These are phyloP conservation scores for Caenorhabditis becei DNA, from an alignment of 2,888 invertebrate genomes.

Conservation along the genomic window DNA sequence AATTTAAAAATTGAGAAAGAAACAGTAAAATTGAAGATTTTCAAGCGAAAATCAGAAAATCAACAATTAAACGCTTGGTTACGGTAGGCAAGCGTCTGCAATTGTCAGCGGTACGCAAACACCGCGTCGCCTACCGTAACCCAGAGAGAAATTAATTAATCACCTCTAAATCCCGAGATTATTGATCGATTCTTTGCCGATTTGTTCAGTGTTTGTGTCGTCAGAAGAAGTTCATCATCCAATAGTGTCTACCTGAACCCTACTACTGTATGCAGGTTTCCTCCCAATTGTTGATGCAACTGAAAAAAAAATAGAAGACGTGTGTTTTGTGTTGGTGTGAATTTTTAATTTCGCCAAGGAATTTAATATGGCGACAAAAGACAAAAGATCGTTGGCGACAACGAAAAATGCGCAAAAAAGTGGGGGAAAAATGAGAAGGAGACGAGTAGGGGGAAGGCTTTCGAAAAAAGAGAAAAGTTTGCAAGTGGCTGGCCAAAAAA, in stretches of 20 bases:
- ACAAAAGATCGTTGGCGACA: slow-evolving; percentile 41
- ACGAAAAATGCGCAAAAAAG: background rate
- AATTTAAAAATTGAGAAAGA: background rate
- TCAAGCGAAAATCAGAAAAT: slow-evolving; percentile 16
- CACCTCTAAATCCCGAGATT: slow-evolving; percentile 14
- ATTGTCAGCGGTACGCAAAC: slow-evolving; percentile 35
- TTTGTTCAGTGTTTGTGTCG: background rate
- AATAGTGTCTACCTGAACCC: slow-evolving; percentile 39
- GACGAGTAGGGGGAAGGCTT: too few relatives aligned
- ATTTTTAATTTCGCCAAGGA: background rate
- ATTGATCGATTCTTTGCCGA: slow-evolving; percentile 10
- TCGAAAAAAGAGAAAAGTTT: background rate
- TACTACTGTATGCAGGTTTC: slow-evolving; percentile 58
- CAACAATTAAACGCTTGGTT: background rate
- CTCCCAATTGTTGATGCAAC: slow-evolving; percentile 53
- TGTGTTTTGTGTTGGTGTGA: slow-evolving; percentile 17
- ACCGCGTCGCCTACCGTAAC: slow-evolving; percentile 19
- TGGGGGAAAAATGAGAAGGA: too few relatives aligned
- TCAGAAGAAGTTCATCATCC: slow-evolving; percentile 47
- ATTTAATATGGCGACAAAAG: slow-evolving; percentile 11
- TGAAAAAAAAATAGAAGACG: slow-evolving; percentile 48
- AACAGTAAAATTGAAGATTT: background rate
- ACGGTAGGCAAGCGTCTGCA: slow-evolving; percentile 32
- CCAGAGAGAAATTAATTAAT: background rate
- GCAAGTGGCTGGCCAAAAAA: slow-evolving; percentile 2